Conservation (phyloP, 2,888 invertebrate species). For the Eupithecia inturbata region DNA sequence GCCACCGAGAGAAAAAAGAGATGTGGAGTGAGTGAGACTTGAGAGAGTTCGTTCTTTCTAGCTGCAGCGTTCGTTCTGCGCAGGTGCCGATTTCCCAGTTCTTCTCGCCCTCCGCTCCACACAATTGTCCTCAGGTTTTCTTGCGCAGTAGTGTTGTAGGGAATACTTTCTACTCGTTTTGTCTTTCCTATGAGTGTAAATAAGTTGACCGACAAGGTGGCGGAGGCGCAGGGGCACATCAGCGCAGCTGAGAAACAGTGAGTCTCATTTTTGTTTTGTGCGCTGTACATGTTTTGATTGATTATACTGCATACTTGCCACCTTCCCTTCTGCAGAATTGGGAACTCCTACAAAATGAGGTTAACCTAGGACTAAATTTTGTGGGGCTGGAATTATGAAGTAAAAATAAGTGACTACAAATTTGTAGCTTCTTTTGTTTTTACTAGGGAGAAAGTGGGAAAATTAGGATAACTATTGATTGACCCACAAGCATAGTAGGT, state of each 20-base stretch:
- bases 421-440: not conserved
- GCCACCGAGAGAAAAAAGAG: too few relatives aligned
- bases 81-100: conserved; percentile 24
- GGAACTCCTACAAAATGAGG: not conserved
- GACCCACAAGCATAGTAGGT: not conserved
- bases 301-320: not conserved
- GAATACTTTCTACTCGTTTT: not conserved
- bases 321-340: not conserved
- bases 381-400: not conserved
- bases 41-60: not conserved
- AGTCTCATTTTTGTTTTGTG: conserved; percentile 47
- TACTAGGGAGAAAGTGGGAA: not conserved
- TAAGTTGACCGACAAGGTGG: conserved; percentile 81
- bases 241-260: conserved; percentile 93
- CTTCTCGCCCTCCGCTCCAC: not conserved
- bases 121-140: not conserved
- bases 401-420: not conserved
- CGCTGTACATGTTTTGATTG: not conserved
- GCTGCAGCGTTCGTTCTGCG: conserved; percentile 24
- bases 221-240: conserved; percentile 91
- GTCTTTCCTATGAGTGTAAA: conserved; percentile 10
- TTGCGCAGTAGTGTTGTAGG: not conserved
- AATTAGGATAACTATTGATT: not conserved
- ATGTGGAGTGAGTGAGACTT: too few relatives aligned
- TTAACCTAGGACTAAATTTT: not conserved